These are phyloP conservation scores for Dicranocentrus wangi DNA, from an alignment of 2,888 invertebrate species.

Conservation along the genomic window DNA sequence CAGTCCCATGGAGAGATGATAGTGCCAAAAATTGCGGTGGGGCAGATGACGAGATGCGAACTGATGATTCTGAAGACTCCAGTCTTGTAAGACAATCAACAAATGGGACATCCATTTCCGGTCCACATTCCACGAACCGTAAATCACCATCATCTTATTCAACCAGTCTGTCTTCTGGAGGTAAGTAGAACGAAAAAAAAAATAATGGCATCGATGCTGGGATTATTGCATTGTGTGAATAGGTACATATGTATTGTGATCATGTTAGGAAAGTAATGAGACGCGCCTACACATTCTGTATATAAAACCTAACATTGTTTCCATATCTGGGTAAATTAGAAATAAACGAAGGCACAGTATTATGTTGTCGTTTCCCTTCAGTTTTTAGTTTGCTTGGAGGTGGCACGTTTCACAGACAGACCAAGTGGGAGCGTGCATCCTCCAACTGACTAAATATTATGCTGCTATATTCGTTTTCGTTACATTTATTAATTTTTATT, in stretches of 20 bases:
- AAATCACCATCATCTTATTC: constrained; percentile 45
- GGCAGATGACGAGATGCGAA: constrained; percentile 27
- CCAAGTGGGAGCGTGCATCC: too few species aligned
- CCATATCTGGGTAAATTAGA: too few species aligned
- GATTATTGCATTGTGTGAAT: background rate
- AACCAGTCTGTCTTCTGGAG: constrained; percentile 38
- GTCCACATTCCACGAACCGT: constrained; percentile 59
- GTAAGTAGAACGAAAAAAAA: constrained; percentile 27
- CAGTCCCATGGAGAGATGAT: constrained; percentile 68
- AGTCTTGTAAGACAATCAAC: constrained; percentile 66
- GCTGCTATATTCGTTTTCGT: too few species aligned
- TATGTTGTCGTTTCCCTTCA: too few species aligned
- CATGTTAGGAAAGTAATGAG: too few species aligned
- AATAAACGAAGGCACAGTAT: too few species aligned
- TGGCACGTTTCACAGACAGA: too few species aligned
- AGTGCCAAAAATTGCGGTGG: constrained; percentile 62
- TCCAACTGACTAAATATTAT: too few species aligned
- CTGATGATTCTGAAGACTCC: constrained; percentile 50
- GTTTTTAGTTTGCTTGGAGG: too few species aligned
- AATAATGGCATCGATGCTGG: background rate
- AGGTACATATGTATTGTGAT: background rate
- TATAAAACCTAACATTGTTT: too few species aligned
- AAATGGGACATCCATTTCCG: constrained; percentile 64
- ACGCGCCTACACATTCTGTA: too few species aligned
- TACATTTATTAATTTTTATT: too few species aligned